Conservation (phyloP, 2,797 vertebrate genomes). For the Gymnodraco acuticeps region DNA sequence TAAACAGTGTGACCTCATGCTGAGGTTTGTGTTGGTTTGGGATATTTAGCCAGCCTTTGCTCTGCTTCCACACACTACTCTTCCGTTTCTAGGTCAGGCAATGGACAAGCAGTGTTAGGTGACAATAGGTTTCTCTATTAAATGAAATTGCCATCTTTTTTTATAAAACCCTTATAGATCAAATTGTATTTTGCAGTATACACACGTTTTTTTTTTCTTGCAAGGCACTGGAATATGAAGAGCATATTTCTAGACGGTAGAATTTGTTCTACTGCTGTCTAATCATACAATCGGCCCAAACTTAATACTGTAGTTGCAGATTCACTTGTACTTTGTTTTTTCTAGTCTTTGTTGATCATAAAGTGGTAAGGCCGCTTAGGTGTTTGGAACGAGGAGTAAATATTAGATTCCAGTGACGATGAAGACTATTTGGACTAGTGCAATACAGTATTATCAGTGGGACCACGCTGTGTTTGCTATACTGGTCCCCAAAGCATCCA, state of each 20-base stretch:
- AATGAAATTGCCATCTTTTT: constrained; percentile 37
- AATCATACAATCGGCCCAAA: constrained; percentile 19
- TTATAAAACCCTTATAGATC: constrained; percentile 31
- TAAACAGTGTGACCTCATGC: constrained; percentile 38
- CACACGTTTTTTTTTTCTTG: constrained; percentile 34
- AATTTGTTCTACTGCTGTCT: constrained; percentile 35
- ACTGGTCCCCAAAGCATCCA: constrained; percentile 39
- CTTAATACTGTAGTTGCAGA: constrained; percentile 17
- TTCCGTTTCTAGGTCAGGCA: constrained; percentile 17
- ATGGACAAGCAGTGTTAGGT: constrained; percentile 39
- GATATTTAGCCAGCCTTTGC: constrained; percentile 37
- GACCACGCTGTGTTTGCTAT: constrained; percentile 36
- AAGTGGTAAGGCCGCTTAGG: constrained; percentile 25
- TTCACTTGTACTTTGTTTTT: constrained; percentile 39
- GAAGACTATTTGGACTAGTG: constrained; percentile 67
- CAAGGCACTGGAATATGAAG: constrained; percentile 65
- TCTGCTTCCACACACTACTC: constrained; percentile 47
- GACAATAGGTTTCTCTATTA: constrained; percentile 27
- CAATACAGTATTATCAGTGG: constrained; percentile 61
- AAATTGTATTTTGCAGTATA: constrained; percentile 41
- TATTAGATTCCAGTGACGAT: constrained; percentile 41
- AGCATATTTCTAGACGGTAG: constrained; percentile 15
- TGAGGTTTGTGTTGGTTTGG: constrained; percentile 37
- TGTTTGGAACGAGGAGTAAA: constrained; percentile 29
- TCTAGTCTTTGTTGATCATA: constrained; percentile 24